Percentiles rank a stretch among this genome's conserved stretches.
phyloP scores from a whole-genome alignment of 2,797 vertebrate species.

The Mastacembelus armatus region DNA sequence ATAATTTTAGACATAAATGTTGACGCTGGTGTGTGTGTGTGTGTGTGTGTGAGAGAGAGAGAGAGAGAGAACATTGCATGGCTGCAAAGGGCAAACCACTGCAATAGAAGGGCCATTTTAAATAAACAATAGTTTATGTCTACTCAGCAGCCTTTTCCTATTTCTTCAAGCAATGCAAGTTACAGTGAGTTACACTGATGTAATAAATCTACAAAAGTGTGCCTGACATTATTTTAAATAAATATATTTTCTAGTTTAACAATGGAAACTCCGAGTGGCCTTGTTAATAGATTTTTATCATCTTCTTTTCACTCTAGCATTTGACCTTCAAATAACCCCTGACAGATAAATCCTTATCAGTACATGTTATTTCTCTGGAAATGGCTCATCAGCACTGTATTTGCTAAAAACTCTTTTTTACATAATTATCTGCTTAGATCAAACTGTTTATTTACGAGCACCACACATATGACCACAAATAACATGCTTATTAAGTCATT shows the following conservation, averaged over 20 bases:
- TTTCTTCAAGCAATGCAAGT: constrained; percentile 34
- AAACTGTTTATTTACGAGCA: background rate
- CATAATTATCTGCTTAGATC: background rate
- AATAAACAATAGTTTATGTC: background rate
- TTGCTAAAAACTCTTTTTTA: background rate
- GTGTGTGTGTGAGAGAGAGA: constrained; percentile 16
- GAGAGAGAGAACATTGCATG: background rate
- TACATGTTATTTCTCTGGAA: background rate
- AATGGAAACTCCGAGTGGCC: background rate
- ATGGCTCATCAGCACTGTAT: background rate
- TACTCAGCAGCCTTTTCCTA: constrained; percentile 17
- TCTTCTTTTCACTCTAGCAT: background rate
- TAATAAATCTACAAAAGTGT: no score
- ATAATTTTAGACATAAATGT: background rate
- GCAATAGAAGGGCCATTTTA: background rate
- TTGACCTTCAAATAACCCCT: background rate
- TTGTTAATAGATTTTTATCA: background rate
- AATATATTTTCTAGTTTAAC: no score
- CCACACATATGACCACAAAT: background rate
- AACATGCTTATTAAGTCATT: constrained; percentile 6
- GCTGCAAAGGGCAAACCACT: background rate
- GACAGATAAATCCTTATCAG: background rate
- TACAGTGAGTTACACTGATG: constrained; percentile 13
- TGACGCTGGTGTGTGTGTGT: constrained; percentile 1
- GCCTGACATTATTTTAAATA: no score